Conservation (phyloP, 2,888 invertebrate genomes). For the Podotricha telesiphe region DNA sequence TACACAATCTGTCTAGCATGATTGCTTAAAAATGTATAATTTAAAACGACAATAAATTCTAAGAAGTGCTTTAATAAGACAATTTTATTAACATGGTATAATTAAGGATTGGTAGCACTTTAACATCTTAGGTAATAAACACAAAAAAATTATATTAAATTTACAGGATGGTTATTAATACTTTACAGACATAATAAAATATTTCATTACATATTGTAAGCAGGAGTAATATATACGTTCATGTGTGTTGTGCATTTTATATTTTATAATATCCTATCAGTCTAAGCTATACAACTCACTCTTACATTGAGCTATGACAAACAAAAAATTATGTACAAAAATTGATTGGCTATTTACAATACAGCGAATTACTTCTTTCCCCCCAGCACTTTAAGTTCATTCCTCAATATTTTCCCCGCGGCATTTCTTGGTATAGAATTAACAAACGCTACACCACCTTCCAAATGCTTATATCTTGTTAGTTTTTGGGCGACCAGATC, state of each 20-base stretch:
- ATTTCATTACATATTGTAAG: not conserved
- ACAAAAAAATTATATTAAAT: not conserved
- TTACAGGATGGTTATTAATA: not conserved
- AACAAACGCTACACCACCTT: conserved; percentile 88
- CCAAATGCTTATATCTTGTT: conserved; percentile 88
- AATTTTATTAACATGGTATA: not conserved
- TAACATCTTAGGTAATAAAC: not conserved
- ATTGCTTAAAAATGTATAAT: not conserved
- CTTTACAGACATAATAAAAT: not conserved
- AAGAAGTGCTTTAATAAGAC: not conserved
- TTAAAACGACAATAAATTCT: no score
- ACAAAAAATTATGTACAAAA: conserved; percentile 9
- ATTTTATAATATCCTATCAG: conserved; percentile 1
- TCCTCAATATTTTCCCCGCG: conserved; percentile 90
- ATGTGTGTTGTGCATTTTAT: not conserved
- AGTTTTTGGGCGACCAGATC: conserved; percentile 86
- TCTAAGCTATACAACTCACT: conserved; percentile 17
- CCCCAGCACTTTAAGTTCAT: conserved; percentile 84
- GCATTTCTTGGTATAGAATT: conserved; percentile 88
- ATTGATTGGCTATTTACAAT: not conserved
- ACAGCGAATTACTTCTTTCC: conserved; percentile 38
- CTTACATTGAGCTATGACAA: not conserved
- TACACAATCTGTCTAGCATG: not conserved
- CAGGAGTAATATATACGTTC: not conserved
- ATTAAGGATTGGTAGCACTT: not conserved